Evolutionary conservation across 2,797 vertebrate genomes (phyloP).

Genomic region (Lacerta agilis): DNA sequence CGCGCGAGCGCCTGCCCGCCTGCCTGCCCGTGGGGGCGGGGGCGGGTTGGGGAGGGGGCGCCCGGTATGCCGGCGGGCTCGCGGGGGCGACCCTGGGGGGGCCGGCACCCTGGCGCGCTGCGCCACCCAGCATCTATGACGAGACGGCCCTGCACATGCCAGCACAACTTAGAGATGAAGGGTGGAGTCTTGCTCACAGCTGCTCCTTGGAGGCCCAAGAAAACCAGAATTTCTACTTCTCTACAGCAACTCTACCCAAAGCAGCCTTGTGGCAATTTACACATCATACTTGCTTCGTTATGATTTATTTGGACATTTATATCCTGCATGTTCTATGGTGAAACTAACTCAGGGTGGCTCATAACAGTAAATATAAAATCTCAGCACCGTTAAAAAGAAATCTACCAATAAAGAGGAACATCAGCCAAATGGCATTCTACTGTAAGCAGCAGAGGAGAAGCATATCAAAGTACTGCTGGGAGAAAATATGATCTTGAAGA

Average conservation of each 20-base stretch:
- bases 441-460: neutral
- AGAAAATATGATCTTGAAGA: too few species aligned
- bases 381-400: neutral
- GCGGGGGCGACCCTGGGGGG: too few species aligned
- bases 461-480: neutral
- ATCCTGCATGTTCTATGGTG: neutral
- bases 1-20: too few species aligned
- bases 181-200: neutral
- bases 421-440: too few species aligned
- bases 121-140: too few species aligned
- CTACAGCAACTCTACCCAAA: neutral
- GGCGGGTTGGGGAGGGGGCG: too few species aligned
- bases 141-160: too few species aligned
- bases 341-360: neutral
- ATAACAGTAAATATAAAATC: neutral
- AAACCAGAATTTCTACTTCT: neutral
- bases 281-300: rapidly evolving
- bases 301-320: neutral
- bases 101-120: too few species aligned
- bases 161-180: neutral
- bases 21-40: too few species aligned
- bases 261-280: neutral
- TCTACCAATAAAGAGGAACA: neutral
- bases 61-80: too few species aligned
- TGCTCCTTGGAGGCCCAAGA: neutral